Conservation (phyloP, 2,888 invertebrate genomes). For the Phlogophora meticulosa region DNA sequence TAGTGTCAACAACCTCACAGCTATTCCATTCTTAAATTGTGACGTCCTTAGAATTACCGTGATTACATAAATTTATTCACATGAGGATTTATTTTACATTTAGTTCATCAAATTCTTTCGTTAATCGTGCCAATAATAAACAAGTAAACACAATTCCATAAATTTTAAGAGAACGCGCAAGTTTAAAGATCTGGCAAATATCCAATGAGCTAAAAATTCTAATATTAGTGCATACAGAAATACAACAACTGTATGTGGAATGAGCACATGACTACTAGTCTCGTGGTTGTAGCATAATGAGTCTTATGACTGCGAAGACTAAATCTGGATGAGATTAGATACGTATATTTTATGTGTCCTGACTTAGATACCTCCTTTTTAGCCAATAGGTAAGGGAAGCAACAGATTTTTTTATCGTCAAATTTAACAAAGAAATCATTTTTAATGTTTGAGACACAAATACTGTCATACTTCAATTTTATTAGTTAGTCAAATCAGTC, state of each 20-base stretch:
- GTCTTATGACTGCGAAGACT: constrained; percentile 67
- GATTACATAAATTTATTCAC: constrained; percentile 3
- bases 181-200: constrained; percentile 80
- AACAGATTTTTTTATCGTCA: no score
- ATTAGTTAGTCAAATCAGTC: no score
- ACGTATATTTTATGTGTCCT: constrained; percentile 15
- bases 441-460: no score
- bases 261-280: constrained; percentile 86
- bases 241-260: constrained; percentile 83
- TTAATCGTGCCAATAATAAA: constrained; percentile 52
- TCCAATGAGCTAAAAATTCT: constrained; percentile 88
- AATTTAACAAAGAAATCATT: no score
- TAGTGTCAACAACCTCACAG: constrained; percentile 54
- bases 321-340: constrained; percentile 48
- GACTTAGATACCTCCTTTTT: constrained; percentile 17
- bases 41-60: constrained; percentile 19
- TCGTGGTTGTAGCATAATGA: constrained; percentile 68
- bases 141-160: constrained; percentile 71
- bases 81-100: constrained; percentile 15
- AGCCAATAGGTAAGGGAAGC: constrained; percentile 2
- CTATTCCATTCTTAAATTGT: constrained; percentile 40
- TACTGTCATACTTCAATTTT: no score
- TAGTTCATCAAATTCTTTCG: constrained; percentile 33
- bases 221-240: constrained; percentile 88
- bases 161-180: constrained; percentile 80